These are phyloP conservation scores for Peromyscus aztecus DNA, from an alignment of 2,797 vertebrate species.

Conservation along the genomic window DNA sequence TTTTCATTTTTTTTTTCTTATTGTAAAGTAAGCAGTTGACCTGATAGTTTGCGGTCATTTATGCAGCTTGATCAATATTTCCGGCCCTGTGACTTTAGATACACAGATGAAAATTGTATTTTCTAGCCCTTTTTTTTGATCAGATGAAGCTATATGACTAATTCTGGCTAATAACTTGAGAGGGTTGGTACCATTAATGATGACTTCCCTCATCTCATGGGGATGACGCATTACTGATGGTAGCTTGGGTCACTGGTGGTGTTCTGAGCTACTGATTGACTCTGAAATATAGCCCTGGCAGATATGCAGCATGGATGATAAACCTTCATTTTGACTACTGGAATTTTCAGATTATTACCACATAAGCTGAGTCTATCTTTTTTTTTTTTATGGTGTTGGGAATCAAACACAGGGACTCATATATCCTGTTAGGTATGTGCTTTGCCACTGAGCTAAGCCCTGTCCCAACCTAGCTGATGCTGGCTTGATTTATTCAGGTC, in stretches of 20 bases:
- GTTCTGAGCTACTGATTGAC: neutral
- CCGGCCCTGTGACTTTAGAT: constrained; percentile 19
- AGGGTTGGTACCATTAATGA: neutral
- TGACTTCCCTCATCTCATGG: neutral
- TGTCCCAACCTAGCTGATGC: neutral
- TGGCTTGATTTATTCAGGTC: neutral
- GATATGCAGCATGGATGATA: neutral
- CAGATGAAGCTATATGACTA: neutral
- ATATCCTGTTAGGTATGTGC: no score
- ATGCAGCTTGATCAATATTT: constrained; percentile 5
- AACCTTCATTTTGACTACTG: neutral
- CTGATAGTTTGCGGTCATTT: neutral
- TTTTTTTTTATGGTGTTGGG: neutral
- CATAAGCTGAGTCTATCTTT: neutral
- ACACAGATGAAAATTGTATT: constrained; percentile 31
- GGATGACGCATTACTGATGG: neutral
- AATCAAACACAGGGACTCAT: neutral
- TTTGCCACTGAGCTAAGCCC: neutral
- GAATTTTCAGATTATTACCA: neutral
- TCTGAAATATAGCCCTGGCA: neutral
- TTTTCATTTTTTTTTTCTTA: constrained; percentile 43
- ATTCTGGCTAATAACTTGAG: constrained; percentile 8
- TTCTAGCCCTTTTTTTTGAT: neutral
- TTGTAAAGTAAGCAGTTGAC: constrained; percentile 5
- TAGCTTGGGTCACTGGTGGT: neutral